A percentile compares a stretch with the other conserved stretches of the same genome.
These are phyloP conservation scores for Cydia splendana DNA, from an alignment of 1,140 invertebrate species.

Conservation along the genomic window DNA sequence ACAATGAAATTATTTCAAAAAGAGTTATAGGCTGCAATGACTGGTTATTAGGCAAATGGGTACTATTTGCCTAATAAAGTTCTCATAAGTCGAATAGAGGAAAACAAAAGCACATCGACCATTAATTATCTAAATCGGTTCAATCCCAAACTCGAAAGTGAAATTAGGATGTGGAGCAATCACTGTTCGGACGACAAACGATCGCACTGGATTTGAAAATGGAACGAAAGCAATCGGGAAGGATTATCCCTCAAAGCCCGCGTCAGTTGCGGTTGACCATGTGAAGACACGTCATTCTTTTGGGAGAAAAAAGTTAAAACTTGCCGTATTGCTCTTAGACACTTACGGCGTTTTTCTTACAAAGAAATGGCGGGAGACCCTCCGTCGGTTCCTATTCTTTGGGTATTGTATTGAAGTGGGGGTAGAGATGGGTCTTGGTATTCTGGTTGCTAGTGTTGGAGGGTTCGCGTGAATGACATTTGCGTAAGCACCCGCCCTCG, in stretches of 20 bases:
- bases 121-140: constrained; percentile 15
- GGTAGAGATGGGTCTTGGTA: constrained; percentile 42
- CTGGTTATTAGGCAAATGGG: too few species aligned
- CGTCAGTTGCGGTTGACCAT: constrained; percentile 44
- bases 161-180: constrained; percentile 43
- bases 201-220: constrained; percentile 53
- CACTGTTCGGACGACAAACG: constrained; percentile 42
- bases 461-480: constrained; percentile 63
- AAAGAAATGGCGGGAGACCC: not conserved
- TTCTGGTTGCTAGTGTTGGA: constrained; percentile 44
- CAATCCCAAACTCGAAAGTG: constrained; percentile 38
- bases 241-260: constrained; percentile 52
- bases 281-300: constrained; percentile 33
- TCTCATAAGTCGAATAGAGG: not conserved
- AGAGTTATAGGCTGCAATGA: too few species aligned
- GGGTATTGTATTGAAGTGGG: constrained; percentile 11
- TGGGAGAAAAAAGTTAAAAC: not conserved
- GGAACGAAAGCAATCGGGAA: constrained; percentile 56
- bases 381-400: constrained; percentile 35
- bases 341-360: not conserved
- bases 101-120: constrained; percentile 16
- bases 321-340: not conserved
- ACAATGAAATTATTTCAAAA: too few species aligned
- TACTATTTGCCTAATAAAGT: too few species aligned
- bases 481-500: constrained; percentile 59